Percentiles rank a stretch among this genome's conserved stretches.
Evolutionary conservation across 2,113 vertebrate genomes (phyloP).

Genomic region (Entelurus aequoreus): DNA sequence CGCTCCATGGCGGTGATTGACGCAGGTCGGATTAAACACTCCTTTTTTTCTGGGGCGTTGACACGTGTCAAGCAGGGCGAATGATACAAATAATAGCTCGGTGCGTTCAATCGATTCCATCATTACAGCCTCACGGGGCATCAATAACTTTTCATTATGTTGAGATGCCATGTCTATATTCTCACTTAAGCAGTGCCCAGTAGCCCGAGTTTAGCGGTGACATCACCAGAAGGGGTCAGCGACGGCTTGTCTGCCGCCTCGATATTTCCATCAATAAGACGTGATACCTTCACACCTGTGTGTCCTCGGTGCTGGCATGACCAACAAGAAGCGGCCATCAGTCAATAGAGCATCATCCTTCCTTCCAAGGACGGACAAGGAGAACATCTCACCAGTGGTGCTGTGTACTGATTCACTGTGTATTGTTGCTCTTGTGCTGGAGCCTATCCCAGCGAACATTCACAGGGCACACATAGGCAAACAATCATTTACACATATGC

Average conservation of each 20-base stretch:
- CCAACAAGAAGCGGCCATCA: constrained; percentile 52
- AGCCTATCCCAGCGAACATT: no score
- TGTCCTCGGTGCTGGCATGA: constrained; percentile 53
- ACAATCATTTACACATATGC: no score
- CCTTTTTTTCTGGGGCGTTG: constrained; percentile 47
- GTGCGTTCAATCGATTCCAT: constrained; percentile 65
- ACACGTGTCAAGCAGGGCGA: constrained; percentile 57
- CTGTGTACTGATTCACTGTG: not conserved
- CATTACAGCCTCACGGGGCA: constrained; percentile 59
- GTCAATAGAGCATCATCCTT: constrained; percentile 51
- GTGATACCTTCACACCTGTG: constrained; percentile 56
- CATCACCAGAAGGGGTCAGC: constrained; percentile 54
- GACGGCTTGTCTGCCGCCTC: constrained; percentile 58
- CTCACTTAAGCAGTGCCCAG: constrained; percentile 52
- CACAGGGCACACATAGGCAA: no score
- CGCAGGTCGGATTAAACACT: constrained; percentile 53
- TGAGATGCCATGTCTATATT: constrained; percentile 64
- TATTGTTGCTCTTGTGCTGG: constrained; percentile 13
- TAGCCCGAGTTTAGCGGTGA: constrained; percentile 41
- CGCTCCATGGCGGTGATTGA: constrained; percentile 51
- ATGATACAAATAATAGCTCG: constrained; percentile 68
- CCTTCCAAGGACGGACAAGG: constrained; percentile 47
- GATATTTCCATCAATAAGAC: constrained; percentile 68
- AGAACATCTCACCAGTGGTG: constrained; percentile 28
- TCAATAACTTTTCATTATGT: constrained; percentile 73